Evolutionary conservation across 2,888 invertebrate species (phyloP).

Genomic region (Rhopalosiphum nymphaeae): DNA sequence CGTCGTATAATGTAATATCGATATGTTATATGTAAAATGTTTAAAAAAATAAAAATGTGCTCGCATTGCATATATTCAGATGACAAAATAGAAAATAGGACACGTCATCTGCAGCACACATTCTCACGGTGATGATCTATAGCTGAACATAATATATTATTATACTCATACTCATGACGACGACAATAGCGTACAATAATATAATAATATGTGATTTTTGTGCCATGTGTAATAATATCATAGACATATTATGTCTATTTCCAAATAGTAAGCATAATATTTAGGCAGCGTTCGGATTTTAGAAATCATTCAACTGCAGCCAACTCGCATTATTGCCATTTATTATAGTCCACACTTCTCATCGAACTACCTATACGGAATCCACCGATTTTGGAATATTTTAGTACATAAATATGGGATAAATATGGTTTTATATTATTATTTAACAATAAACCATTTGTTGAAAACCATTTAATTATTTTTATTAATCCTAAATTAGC

Average conservation of each 20-base stretch:
- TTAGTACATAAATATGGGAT: too few species aligned
- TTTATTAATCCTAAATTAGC: too few species aligned
- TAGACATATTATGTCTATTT: neutral
- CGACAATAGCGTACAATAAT: neutral
- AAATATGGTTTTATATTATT: too few species aligned
- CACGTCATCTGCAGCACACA: neutral
- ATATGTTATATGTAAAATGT: neutral
- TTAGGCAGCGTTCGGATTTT: neutral
- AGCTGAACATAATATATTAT: neutral
- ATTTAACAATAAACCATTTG: too few species aligned
- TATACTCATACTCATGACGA: neutral
- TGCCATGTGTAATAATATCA: neutral
- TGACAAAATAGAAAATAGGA: constrained; percentile 7
- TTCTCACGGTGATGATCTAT: constrained; percentile 7
- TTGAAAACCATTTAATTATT: too few species aligned
- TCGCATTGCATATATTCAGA: neutral
- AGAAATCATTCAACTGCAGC: neutral
- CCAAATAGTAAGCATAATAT: neutral
- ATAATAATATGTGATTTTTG: neutral
- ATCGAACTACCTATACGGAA: neutral
- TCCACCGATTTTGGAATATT: too few species aligned
- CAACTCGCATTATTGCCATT: neutral
- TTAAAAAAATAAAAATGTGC: neutral
- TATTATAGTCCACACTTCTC: neutral
- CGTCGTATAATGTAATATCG: neutral